Evolutionary conservation across 1,140 invertebrate genomes (phyloP), one percentile per base, ranked within the genome.

Genomic region (Wasmannia auropunctata): DNA sequence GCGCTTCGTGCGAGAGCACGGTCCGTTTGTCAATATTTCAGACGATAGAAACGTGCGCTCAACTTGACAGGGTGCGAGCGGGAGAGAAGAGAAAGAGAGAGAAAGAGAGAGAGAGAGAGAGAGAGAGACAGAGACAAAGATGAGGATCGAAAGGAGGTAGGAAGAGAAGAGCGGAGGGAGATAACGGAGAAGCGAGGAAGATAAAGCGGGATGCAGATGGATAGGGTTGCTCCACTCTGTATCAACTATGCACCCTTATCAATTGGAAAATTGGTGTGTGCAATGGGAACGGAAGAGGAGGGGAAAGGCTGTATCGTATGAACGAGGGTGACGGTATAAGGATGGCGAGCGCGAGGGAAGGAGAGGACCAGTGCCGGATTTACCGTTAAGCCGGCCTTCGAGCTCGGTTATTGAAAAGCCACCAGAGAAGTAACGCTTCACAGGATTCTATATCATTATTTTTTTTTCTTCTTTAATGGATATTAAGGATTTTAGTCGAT

Each of bases 241-340:
- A 93, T 92, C 86, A 91, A 87, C 87, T 87, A 90, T 86, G 87
- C 87, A 91, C 91, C 91, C 93, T 93, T 93, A 93, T 93, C 93
- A 93, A 93, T 93, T 93, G 93, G 89, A 93, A 93, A 93, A 93
- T 93, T 93, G 91, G 87, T 90, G 86, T 87, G 88, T 83, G 87
- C 81, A 89, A 91, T 84, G 87, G 89, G 90, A 88, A 84, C 87
- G 89, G 88, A 91, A 92, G 88, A 87, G 84, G 76, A 81, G 75
- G 69, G 60, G 51, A 63, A 67, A 63, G 65, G 16, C 76, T 75
- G 76, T 69, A 63, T 74, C 60, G 19, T 79, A 58, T 6, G 67
- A 81, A 70, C 25, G 37, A 72, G 37, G 25, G 65, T 72, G 79
- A 81, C n/a, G 25, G 46, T 22, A n/a, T 72, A 70, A 81, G 46